phyloP scores from a whole-genome alignment of 2,797 vertebrate species.

The Hozukius guyotensis region DNA sequence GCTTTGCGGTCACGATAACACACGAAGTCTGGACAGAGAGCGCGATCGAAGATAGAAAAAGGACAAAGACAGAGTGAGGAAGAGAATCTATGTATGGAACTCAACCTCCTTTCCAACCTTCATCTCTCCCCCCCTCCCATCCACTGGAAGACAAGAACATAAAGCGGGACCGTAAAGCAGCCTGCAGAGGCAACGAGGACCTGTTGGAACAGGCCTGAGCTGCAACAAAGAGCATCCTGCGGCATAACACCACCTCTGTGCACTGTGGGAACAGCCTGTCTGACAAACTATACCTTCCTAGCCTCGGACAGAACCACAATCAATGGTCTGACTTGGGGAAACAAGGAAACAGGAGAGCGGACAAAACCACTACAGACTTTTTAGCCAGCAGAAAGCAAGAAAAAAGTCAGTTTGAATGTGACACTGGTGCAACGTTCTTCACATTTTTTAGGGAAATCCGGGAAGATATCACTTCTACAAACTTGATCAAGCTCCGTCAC shows the following conservation, averaged over 20 bases:
- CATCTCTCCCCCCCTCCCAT: conserved; percentile 25
- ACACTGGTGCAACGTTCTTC: conserved; percentile 1
- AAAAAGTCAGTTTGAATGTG: neutral
- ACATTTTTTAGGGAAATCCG: conserved; percentile 2
- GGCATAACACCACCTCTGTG: conserved; percentile 72
- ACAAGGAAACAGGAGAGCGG: neutral
- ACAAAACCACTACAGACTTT: neutral
- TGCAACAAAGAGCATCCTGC: conserved; percentile 82
- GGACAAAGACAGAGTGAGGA: conserved; percentile 8
- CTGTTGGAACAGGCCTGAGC: conserved; percentile 82
- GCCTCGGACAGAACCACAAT: conserved; percentile 34
- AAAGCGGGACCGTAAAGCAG: conserved; percentile 74
- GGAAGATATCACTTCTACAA: neutral
- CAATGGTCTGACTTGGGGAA: neutral
- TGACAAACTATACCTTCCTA: conserved; percentile 18
- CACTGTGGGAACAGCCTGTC: conserved; percentile 54
- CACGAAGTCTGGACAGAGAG: neutral
- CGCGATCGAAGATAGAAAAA: neutral
- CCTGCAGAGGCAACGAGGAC: conserved; percentile 70
- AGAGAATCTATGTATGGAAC: conserved; percentile 28
- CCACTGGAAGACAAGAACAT: conserved; percentile 72
- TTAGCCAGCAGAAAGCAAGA: neutral
- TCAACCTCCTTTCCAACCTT: conserved; percentile 20
- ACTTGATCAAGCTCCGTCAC: neutral
- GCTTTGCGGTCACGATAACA: neutral